Percentiles rank a stretch among this genome's conserved stretches.
phyloP scores from a whole-genome alignment of 35 echinoderm and acorn worm species.

The Anneissia japonica region DNA sequence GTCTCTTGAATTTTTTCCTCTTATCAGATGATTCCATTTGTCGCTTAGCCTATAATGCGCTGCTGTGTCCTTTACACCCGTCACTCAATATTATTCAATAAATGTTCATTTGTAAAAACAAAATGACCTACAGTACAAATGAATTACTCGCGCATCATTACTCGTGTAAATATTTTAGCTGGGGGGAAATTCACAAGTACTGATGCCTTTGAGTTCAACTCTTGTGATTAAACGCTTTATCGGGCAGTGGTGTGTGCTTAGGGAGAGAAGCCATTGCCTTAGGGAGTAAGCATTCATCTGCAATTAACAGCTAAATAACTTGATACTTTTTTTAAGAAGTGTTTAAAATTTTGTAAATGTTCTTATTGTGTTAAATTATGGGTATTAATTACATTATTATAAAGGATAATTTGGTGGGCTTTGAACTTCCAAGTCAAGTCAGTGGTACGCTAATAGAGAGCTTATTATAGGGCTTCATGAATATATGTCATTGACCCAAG shows the following conservation, averaged over 20 bases:
- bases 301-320: neutral
- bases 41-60: neutral
- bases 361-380: neutral
- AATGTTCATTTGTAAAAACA: neutral
- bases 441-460: neutral
- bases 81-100: neutral
- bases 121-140: neutral
- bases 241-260: neutral
- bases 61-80: neutral
- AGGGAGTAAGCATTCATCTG: neutral
- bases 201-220: neutral
- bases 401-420: neutral
- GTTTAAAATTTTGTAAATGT: neutral
- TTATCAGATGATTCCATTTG: neutral
- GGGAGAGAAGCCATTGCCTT: neutral
- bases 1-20: no score
- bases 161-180: neutral
- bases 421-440: neutral
- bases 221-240: neutral
- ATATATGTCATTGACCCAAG: neutral
- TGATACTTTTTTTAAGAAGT: neutral
- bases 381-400: neutral
- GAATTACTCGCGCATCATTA: neutral
- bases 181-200: neutral
- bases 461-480: neutral